phyloP scores from a whole-genome alignment of 2,888 invertebrate species.

The Tanypteryx hageni region DNA sequence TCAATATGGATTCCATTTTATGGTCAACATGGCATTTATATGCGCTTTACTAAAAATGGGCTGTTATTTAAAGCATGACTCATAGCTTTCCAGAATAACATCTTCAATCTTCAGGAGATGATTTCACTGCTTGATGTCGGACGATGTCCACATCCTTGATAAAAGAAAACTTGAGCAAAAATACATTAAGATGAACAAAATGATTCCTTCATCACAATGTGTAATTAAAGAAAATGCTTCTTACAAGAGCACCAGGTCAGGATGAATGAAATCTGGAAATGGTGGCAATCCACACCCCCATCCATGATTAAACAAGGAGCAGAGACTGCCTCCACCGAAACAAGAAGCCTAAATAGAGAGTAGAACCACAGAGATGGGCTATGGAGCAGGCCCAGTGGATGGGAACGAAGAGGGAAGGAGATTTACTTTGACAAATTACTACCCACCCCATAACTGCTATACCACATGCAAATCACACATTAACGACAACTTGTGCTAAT shows the following conservation, averaged over 20 bases:
- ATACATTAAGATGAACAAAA: constrained; percentile 3
- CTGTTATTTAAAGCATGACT: no score
- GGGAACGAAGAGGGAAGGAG: constrained; percentile 62
- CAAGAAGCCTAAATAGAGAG: constrained; percentile 29
- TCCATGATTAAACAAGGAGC: constrained; percentile 32
- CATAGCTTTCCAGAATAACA: no score
- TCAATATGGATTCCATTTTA: no score
- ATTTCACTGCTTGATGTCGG: not conserved
- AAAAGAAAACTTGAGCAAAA: not conserved
- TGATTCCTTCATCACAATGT: not conserved
- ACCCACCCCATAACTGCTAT: constrained; percentile 41
- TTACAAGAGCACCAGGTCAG: constrained; percentile 57
- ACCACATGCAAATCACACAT: constrained; percentile 53
- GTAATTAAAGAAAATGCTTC: constrained; percentile 40
- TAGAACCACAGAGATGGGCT: constrained; percentile 33
- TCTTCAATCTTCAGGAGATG: not conserved
- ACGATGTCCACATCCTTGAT: constrained; percentile 1
- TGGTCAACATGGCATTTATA: no score
- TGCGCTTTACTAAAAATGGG: no score
- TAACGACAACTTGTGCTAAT: constrained; percentile 35
- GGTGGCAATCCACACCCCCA: constrained; percentile 17
- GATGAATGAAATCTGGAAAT: constrained; percentile 40
- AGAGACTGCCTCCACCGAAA: constrained; percentile 8
- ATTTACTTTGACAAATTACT: constrained; percentile 25
- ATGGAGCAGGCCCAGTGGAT: constrained; percentile 42